Percentiles rank a stretch among this genome's conserved stretches.
phyloP scores from a whole-genome alignment of 2,797 vertebrate species.

The Orientallactaga sibirica region DNA sequence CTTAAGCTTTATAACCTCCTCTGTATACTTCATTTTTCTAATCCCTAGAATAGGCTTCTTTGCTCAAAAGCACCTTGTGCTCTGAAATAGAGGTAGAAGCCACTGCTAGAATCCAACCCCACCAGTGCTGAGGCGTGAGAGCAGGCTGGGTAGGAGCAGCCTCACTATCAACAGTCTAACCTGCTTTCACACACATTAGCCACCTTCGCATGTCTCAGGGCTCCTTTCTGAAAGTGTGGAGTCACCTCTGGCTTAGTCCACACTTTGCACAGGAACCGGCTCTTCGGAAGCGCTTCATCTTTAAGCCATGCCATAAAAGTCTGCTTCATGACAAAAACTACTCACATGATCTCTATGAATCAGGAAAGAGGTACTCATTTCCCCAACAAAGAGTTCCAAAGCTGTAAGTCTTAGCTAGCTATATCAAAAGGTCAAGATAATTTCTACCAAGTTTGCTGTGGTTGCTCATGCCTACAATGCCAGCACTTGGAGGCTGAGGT shows the following conservation, averaged over 20 bases:
- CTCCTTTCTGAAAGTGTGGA: background rate
- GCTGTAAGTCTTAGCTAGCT: background rate
- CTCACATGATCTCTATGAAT: background rate
- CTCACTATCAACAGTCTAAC: background rate
- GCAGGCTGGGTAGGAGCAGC: background rate
- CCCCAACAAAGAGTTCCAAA: background rate
- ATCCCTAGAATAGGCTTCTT: background rate
- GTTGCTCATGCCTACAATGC: background rate
- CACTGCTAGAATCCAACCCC: background rate
- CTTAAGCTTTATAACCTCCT: constrained; percentile 11
- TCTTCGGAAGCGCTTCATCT: background rate
- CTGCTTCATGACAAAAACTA: background rate
- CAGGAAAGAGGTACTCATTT: background rate
- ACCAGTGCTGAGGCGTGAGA: background rate
- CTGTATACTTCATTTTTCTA: background rate
- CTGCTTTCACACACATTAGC: background rate
- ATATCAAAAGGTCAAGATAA: background rate
- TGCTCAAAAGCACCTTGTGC: background rate
- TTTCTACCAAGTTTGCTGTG: too few species aligned
- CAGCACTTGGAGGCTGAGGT: background rate
- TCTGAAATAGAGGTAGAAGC: background rate
- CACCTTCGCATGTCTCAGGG: background rate
- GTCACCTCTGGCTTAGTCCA: background rate
- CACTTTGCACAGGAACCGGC: background rate
- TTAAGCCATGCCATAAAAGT: background rate